Evolutionary conservation across 64 coral and sea anemone genomes (phyloP).

Genomic region (Catalaphyllia jardinei): DNA sequence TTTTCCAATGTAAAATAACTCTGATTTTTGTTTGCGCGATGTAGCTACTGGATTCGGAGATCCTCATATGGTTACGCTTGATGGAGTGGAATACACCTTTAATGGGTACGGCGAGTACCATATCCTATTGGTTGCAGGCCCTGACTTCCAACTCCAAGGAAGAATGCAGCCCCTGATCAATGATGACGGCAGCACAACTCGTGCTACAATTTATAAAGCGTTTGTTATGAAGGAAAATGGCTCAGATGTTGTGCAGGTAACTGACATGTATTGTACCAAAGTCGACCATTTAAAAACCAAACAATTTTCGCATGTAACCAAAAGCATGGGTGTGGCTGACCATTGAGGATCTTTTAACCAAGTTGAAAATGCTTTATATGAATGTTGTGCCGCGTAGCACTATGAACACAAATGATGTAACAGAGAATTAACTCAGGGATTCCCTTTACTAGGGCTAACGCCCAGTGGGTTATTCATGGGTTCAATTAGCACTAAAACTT

Average conservation of each 20-base stretch:
- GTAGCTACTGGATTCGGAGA: slow-evolving; percentile 43
- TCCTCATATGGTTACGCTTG: slow-evolving; percentile 57
- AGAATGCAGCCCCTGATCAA: slow-evolving; percentile 50
- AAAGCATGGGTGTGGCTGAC: too few relatives aligned
- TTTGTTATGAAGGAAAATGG: slow-evolving; percentile 45
- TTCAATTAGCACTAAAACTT: too few relatives aligned
- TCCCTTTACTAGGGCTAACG: too few relatives aligned
- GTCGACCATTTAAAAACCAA: neutral
- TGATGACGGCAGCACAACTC: neutral
- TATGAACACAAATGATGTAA: too few relatives aligned
- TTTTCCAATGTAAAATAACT: too few relatives aligned
- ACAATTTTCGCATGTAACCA: too few relatives aligned
- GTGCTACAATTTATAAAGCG: slow-evolving; percentile 42
- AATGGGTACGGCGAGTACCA: slow-evolving; percentile 48
- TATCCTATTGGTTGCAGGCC: neutral
- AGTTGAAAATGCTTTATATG: too few relatives aligned
- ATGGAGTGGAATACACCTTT: slow-evolving; percentile 58
- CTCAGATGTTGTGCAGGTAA: slow-evolving; percentile 41
- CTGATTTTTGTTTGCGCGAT: neutral
- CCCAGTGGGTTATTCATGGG: too few relatives aligned
- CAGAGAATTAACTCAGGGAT: too few relatives aligned
- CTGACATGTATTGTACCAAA: too few relatives aligned
- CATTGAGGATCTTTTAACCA: too few relatives aligned
- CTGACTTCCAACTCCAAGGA: slow-evolving; percentile 43
- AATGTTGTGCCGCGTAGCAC: too few relatives aligned